phyloP scores from a whole-genome alignment of 1,140 invertebrate genomes.

The Apis dorsata region DNA sequence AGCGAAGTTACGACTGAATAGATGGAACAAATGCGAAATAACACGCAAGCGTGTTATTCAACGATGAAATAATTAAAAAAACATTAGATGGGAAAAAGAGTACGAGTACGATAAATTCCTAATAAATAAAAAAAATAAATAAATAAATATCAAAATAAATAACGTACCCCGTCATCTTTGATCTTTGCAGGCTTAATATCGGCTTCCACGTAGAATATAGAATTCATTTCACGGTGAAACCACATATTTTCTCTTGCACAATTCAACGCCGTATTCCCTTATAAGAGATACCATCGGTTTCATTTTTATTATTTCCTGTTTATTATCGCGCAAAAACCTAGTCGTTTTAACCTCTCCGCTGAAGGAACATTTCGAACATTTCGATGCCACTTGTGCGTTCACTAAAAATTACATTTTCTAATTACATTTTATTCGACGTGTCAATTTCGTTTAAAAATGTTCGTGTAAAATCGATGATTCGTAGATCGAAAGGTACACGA shows the following conservation, averaged over 20 bases:
- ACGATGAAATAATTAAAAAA: not conserved
- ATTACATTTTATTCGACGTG: too few species aligned
- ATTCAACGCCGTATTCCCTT: not conserved
- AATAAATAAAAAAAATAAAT: not conserved
- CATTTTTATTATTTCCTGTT: not conserved
- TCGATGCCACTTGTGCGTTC: too few species aligned
- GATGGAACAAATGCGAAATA: too few species aligned
- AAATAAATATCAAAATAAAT: not conserved
- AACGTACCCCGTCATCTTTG: constrained; percentile 62
- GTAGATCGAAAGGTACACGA: not conserved
- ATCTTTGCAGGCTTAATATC: constrained; percentile 56
- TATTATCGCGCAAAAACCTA: not conserved
- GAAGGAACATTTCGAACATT: not conserved
- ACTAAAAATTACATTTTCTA: too few species aligned
- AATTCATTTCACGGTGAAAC: constrained; percentile 68
- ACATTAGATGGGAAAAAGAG: not conserved
- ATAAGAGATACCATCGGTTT: not conserved
- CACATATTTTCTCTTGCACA: constrained; percentile 59
- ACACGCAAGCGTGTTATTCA: not conserved
- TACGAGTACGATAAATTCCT: not conserved
- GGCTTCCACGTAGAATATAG: constrained; percentile 72
- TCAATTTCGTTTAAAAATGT: not conserved
- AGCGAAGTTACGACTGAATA: too few species aligned
- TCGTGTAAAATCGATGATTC: not conserved
- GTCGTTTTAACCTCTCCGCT: not conserved